Conservation (phyloP, 2,888 invertebrate species). For the Trachelus troglodyta region DNA sequence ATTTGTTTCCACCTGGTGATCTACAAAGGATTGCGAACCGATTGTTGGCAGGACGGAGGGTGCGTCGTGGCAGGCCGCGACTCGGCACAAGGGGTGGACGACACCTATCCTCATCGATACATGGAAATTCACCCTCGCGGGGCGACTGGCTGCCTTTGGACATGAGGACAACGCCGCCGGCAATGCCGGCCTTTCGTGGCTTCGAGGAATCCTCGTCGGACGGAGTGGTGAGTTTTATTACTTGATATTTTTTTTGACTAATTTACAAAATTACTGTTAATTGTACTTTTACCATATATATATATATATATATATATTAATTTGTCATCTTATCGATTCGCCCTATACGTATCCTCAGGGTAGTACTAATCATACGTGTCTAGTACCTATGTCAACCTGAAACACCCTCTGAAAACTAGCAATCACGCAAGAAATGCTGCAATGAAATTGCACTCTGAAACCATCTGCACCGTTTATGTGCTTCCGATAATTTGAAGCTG, state of each 20-base stretch:
- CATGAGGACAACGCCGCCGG: slow-evolving; percentile 62
- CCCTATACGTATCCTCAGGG: too few relatives aligned
- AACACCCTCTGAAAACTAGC: too few relatives aligned
- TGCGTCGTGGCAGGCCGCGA: slow-evolving; percentile 62
- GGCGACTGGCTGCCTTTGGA: slow-evolving; percentile 62
- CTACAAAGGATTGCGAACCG: slow-evolving; percentile 3
- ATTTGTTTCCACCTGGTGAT: background rate
- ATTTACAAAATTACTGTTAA: too few relatives aligned
- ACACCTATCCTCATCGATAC: slow-evolving; percentile 49
- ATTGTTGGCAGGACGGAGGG: slow-evolving; percentile 49
- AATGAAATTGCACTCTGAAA: too few relatives aligned
- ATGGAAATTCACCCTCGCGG: slow-evolving; percentile 59
- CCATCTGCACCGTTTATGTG: too few relatives aligned
- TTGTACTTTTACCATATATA: too few relatives aligned
- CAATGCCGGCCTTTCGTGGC: slow-evolving; percentile 60
- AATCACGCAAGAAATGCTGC: too few relatives aligned
- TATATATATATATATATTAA: too few relatives aligned
- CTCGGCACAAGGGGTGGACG: slow-evolving; percentile 59
- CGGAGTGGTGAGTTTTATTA: slow-evolving; percentile 55
- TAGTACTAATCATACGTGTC: too few relatives aligned
- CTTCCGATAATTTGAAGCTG: too few relatives aligned
- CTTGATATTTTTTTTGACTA: background rate
- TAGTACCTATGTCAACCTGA: too few relatives aligned
- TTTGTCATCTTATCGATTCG: too few relatives aligned
- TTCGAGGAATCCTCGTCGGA: slow-evolving; percentile 59